Evolutionary conservation across 2,797 vertebrate species (phyloP), one percentile per base, ranked within the genome.

Genomic region (Limnodromus scolopaceus): DNA sequence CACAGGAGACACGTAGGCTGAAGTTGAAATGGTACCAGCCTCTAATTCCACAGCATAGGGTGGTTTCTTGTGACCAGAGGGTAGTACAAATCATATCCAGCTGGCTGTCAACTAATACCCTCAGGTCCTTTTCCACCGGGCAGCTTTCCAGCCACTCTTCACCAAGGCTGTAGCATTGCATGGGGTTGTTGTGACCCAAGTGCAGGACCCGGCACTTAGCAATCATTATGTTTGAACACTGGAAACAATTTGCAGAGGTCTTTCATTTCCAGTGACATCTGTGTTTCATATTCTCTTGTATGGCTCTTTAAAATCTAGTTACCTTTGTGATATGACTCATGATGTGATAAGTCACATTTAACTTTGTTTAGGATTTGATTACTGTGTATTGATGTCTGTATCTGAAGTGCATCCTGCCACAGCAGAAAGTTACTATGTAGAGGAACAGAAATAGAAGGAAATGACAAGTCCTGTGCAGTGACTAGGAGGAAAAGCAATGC

Each of bases 301-400:
- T 79, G 45, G 30, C 36, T 71, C 38, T 94, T 88, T 71, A 80
- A 90, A 94, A 84, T 80, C 45, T 61, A 32, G 34, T 76, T 88
- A 93, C 64, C 63, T 80, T 88, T 68, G 55, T 80, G 68, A 30
- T 83, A 55, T 69, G 81, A 83, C 39, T 92, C 58, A 60, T 55
- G 38, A 53, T 80, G 34, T 45, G 54, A 46, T 87, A 86, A 82
- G 48, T 46, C 84, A 58, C 43, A 22, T 68, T 70, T 84, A 55
- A 54, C 57, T 90, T 87, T 64, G 45, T 78, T 90, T 92, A 93
- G 76, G 36, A 76, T 93, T 85, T 93, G 66, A 88, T 85, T 92
- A 64, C 64, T 92, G 36, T 43, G n/a, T 86, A 76, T 68, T 88
- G 54, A 76, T 87, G 53, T 60, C 58, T 76, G 39, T 76, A 82